Conservation (phyloP, 37 sponge, comb jelly and placozoan genomes). For the Tethya wilhelma region DNA sequence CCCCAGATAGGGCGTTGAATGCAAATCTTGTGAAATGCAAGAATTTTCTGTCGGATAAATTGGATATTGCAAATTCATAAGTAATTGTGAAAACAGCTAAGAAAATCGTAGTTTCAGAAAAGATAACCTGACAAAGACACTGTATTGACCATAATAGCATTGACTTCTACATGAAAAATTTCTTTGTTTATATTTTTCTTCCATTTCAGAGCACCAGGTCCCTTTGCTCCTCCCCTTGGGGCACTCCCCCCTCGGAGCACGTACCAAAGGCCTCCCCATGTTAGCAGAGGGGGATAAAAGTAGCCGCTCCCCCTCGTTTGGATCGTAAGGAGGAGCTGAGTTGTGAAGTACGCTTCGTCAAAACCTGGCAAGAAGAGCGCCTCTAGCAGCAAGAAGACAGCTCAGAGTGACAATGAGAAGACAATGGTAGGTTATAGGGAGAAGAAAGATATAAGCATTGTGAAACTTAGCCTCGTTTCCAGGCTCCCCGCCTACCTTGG, state of each 20-base stretch:
- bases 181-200: background rate
- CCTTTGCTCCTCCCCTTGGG: slow-evolving; percentile 4
- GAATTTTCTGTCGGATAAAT: too few relatives aligned
- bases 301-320: slow-evolving; percentile 2
- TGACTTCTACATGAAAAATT: too few relatives aligned
- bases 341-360: slow-evolving; percentile 6
- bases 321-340: slow-evolving; percentile 12
- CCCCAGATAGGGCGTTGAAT: too few relatives aligned
- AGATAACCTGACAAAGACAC: too few relatives aligned
- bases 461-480: too few relatives aligned
- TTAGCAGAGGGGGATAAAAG: background rate
- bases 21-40: too few relatives aligned
- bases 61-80: too few relatives aligned
- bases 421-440: slow-evolving; percentile 21
- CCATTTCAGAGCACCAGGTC: background rate
- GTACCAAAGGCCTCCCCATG: background rate
- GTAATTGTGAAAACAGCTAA: too few relatives aligned
- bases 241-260: background rate
- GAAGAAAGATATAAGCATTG: too few relatives aligned
- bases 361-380: slow-evolving; percentile 34
- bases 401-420: slow-evolving; percentile 20
- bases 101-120: too few relatives aligned
- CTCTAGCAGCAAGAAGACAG: slow-evolving; percentile 1
- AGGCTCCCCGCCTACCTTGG: too few relatives aligned
- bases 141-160: too few relatives aligned